phyloP scores from a whole-genome alignment of 2,888 invertebrate genomes.

The Pollenia griseotomentosa region DNA sequence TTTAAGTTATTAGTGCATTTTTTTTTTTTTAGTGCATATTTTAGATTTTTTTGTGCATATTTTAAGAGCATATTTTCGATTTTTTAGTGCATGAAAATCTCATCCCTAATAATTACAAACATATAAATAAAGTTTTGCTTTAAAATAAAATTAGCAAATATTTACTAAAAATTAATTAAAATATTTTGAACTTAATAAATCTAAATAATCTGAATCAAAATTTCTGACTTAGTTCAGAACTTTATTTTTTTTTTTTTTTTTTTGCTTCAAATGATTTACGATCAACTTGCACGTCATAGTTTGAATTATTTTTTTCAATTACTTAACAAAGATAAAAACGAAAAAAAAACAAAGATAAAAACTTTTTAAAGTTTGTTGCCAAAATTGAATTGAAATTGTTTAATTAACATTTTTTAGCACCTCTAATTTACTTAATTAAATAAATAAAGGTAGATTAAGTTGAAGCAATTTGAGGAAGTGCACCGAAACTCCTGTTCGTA shows the following conservation, averaged over 20 bases:
- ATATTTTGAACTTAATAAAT: neutral
- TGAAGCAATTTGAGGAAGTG: neutral
- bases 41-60: no score
- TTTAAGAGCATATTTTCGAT: no score
- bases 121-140: no score
- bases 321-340: neutral
- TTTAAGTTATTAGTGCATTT: no score
- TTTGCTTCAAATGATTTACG: conserved; percentile 12
- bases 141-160: no score
- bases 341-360: neutral
- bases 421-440: neutral
- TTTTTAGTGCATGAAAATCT: no score
- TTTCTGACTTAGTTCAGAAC: neutral
- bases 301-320: neutral
- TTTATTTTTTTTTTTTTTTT: neutral
- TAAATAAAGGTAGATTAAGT: conserved; percentile 35
- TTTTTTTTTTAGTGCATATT: no score
- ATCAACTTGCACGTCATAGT: neutral
- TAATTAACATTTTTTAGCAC: conserved; percentile 18
- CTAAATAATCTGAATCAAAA: neutral
- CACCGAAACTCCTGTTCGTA: neutral
- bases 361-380: neutral
- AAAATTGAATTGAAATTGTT: conserved; percentile 15
- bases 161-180: no score
- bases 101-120: no score